A percentile compares a stretch with the other conserved stretches of the same genome.
phyloP scores from a whole-genome alignment of 2,797 vertebrate genomes.

The Salarias fasciatus region DNA sequence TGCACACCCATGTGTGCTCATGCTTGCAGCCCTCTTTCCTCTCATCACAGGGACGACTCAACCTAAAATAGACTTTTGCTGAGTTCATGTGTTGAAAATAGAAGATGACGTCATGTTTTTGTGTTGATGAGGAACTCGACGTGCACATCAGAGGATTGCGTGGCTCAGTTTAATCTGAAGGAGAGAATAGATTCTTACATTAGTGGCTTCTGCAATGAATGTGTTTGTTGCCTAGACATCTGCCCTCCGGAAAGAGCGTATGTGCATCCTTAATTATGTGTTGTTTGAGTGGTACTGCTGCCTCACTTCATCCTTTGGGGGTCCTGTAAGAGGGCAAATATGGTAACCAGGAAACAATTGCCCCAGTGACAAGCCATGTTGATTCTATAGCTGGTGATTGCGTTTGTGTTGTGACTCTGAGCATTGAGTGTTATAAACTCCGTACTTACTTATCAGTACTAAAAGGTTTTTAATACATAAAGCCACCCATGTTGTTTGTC shows the following conservation, averaged over 20 bases:
- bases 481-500: no score
- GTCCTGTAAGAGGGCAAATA: constrained; percentile 35
- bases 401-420: background rate
- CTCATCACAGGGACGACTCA: constrained; percentile 34
- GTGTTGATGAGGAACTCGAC: constrained; percentile 4
- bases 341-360: constrained; percentile 54
- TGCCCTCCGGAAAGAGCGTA: constrained; percentile 51
- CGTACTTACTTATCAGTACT: no score
- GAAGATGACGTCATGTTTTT: constrained; percentile 16
- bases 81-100: constrained; percentile 37
- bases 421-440: background rate
- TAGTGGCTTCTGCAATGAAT: constrained; percentile 6
- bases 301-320: constrained; percentile 53
- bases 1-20: constrained; percentile 35
- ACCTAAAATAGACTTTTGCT: constrained; percentile 42
- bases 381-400: constrained; percentile 5
- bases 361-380: constrained; percentile 43
- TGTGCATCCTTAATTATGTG: constrained; percentile 58
- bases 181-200: background rate
- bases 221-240: background rate
- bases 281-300: constrained; percentile 43
- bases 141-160: constrained; percentile 1
- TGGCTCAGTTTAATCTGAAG: constrained; percentile 22
- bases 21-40: constrained; percentile 31
- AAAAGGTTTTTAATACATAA: background rate